A percentile compares a stretch with the other conserved stretches of the same genome.
phyloP scores from a whole-genome alignment of 2,113 vertebrate genomes.

The Tyto alba region DNA sequence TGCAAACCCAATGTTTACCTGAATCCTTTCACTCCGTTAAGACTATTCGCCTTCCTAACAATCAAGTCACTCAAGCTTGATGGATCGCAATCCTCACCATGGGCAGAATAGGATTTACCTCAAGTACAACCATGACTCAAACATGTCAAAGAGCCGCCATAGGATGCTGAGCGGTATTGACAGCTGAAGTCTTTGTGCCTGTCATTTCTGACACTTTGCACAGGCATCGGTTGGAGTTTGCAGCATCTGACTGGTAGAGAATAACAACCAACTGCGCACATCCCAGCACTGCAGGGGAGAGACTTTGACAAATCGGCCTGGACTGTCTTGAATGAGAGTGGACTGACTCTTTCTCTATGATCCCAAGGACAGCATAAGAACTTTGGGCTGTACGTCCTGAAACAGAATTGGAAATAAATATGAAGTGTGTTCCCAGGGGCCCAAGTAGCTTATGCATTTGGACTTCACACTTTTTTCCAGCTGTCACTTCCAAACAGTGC shows the following conservation, averaged over 20 bases:
- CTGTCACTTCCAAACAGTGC: neutral
- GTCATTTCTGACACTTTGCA: neutral
- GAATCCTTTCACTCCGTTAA: neutral
- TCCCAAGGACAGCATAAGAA: neutral
- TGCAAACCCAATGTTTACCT: neutral
- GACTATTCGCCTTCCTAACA: neutral
- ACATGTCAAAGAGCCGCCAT: neutral
- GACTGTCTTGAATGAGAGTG: neutral
- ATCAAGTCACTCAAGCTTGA: neutral
- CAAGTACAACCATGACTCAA: neutral
- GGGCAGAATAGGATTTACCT: neutral
- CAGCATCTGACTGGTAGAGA: neutral
- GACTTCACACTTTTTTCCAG: neutral
- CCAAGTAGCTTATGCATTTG: fast-evolving
- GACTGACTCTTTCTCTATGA: neutral
- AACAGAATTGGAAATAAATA: neutral
- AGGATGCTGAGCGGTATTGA: neutral
- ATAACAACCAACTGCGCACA: neutral
- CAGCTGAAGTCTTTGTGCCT: neutral
- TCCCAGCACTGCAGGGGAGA: neutral
- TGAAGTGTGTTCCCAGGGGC: neutral
- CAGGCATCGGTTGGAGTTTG: neutral
- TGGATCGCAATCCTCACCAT: neutral
- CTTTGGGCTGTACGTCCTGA: neutral
- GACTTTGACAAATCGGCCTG: neutral